A percentile compares a stretch with the other conserved stretches of the same genome.
Conservation (phyloP, 2,113 vertebrate genomes). For the Muntiacus muntjak region DNA sequence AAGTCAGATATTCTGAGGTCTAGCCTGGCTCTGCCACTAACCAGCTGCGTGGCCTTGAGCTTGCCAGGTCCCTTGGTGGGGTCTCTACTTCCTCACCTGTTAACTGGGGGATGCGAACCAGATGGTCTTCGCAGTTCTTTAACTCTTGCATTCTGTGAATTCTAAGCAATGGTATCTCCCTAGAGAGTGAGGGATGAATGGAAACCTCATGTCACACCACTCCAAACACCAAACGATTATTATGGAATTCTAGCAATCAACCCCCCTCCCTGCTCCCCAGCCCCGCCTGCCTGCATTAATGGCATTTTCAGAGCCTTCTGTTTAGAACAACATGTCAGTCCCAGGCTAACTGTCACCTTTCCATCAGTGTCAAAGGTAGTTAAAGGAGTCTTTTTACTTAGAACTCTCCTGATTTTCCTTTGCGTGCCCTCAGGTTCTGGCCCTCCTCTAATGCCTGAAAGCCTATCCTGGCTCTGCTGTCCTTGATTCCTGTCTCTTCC, state of each 20-base stretch:
- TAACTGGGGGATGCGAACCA: not conserved
- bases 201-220: constrained; percentile 10
- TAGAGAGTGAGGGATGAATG: not conserved
- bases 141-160: not conserved
- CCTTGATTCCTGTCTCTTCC: not conserved
- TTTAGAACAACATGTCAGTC: constrained; percentile 1
- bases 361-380: not conserved
- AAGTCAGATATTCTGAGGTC: not conserved
- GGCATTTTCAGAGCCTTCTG: constrained; percentile 44
- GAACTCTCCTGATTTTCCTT: not conserved
- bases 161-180: constrained; percentile 23
- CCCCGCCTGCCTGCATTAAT: not conserved
- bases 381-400: not conserved
- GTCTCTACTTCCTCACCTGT: not conserved
- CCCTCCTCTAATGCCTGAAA: not conserved
- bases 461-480: not conserved
- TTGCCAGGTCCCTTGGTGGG: not conserved
- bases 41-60: not conserved
- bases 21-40: not conserved
- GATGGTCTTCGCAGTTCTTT: not conserved
- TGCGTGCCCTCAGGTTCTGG: not conserved
- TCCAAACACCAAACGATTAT: constrained; percentile 35
- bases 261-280: not conserved
- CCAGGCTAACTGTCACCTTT: constrained; percentile 44
- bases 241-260: constrained; percentile 16